Evolutionary conservation across 92 coral and sea anemone genomes (phyloP).

Genomic region (Palythoa grandis): DNA sequence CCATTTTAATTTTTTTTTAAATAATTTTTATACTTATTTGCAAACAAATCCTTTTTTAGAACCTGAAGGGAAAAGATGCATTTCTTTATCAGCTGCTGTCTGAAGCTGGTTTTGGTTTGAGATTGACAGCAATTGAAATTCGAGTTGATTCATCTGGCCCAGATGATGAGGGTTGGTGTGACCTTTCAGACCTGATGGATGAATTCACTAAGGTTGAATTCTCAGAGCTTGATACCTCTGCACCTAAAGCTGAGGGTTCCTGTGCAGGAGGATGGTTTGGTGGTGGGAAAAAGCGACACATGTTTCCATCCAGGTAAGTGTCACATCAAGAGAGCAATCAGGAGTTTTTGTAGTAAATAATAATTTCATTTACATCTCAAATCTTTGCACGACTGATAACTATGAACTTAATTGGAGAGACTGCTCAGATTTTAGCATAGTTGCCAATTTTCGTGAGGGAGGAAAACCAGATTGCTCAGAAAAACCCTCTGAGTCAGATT

Average conservation of each 20-base stretch:
- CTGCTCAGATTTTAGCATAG: too few relatives aligned
- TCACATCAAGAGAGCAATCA: too few relatives aligned
- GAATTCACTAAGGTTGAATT: constrained; percentile 37
- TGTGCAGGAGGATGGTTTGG: constrained; percentile 4
- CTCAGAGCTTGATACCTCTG: constrained; percentile 31
- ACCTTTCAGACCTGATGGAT: constrained; percentile 24
- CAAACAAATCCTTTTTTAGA: constrained; percentile 3
- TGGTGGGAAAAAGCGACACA: constrained; percentile 19
- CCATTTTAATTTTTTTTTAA: too few relatives aligned
- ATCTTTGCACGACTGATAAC: too few relatives aligned
- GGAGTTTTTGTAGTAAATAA: too few relatives aligned
- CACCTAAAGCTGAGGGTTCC: neutral
- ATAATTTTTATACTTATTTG: too few relatives aligned
- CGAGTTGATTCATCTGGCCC: constrained; percentile 25
- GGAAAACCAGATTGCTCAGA: too few relatives aligned
- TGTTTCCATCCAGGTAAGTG: constrained; percentile 33
- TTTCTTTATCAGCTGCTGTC: constrained; percentile 27
- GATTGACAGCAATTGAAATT: constrained; percentile 24
- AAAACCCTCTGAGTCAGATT: too few relatives aligned
- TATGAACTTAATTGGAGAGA: too few relatives aligned
- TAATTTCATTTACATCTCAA: too few relatives aligned
- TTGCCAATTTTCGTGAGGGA: too few relatives aligned
- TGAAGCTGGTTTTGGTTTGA: constrained; percentile 16
- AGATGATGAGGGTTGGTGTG: constrained; percentile 17
- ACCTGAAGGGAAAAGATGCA: constrained; percentile 31